Base-by-base conservation (phyloP, 2,113 vertebrate species). In the Scomber colias region DNA sequence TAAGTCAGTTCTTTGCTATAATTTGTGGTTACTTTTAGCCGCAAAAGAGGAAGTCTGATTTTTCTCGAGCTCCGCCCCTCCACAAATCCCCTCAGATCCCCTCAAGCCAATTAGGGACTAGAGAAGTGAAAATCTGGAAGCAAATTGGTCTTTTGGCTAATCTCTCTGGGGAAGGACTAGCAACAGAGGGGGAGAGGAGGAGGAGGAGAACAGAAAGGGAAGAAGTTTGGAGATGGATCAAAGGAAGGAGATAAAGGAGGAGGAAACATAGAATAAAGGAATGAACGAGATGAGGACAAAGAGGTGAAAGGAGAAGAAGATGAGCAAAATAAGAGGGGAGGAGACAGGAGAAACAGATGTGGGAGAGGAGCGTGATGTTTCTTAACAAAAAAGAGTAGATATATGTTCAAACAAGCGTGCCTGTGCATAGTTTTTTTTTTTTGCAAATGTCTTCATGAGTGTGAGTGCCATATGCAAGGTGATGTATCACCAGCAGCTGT, bases 81-180 rank as follows among this genome's bases (percentile, higher is more conserved):
- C 11, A 0, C 17, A 89, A 90, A 91, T 88, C 82, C 77, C 73
- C 62, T 79, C 45, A 70, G 78, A 89, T 86, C 80, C 77, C 84
- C 65, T 81, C 71, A 76, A 90, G 84, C 85, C 89, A 92, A 91
- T 64, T 77, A 92, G 85, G 59, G 69, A 70, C 62, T 62, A 40
- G 49, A 79, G 55, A 66, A 85, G 61, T 45, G 30, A 80, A 76
- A 86, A 87, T 83, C 84, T 31, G 46, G 59, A 82, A 81, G 79
- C 54, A 89, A 89, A 90, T 67, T 79, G 62, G 73, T 67, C 76
- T 79, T 91, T 83, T 87, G 73, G 62, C 64, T 81, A 77, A 83
- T 69, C 84, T 84, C 78, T 75, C 77, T 5, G 19, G 77, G 78
- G 82, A 81, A 75, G 40, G 75, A n/a, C 49, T 15, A 53, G 31